These are phyloP conservation scores for Aphrocallistes beatrix DNA, from an alignment of 37 sponge, comb jelly and placozoan species.

Conservation along the genomic window DNA sequence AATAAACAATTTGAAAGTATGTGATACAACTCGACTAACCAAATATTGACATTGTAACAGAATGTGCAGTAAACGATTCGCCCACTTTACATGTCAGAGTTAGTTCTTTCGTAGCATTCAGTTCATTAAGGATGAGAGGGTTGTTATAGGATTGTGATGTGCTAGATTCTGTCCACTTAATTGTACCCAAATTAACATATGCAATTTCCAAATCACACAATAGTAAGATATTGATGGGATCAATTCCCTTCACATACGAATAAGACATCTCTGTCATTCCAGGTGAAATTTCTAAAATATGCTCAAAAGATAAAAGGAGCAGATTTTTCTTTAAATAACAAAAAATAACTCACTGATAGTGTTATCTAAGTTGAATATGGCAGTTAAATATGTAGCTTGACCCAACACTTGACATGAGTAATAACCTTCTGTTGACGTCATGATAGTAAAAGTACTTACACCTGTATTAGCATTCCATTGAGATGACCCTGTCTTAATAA, in stretches of 20 bases:
- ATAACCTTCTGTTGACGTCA: neutral
- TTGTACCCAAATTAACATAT: neutral
- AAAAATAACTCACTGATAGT: neutral
- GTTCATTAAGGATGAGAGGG: neutral
- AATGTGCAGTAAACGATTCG: too few relatives aligned
- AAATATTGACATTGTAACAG: too few relatives aligned
- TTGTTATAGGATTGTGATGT: neutral
- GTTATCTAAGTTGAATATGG: neutral
- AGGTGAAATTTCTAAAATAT: too few relatives aligned
- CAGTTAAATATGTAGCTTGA: neutral
- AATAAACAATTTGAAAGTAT: too few relatives aligned
- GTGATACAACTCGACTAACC: too few relatives aligned
- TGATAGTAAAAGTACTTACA: neutral
- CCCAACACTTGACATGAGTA: neutral
- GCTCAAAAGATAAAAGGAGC: too few relatives aligned
- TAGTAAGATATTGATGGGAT: neutral
- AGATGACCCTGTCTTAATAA: too few relatives aligned
- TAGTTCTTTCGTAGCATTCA: too few relatives aligned
- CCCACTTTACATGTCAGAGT: too few relatives aligned
- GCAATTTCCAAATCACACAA: neutral
- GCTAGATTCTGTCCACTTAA: neutral
- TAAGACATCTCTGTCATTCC: too few relatives aligned
- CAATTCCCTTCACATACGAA: neutral
- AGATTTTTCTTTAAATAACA: neutral
- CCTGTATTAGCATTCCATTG: neutral